Conservation (phyloP, 2,113 vertebrate genomes). For the Ameiurus melas region DNA sequence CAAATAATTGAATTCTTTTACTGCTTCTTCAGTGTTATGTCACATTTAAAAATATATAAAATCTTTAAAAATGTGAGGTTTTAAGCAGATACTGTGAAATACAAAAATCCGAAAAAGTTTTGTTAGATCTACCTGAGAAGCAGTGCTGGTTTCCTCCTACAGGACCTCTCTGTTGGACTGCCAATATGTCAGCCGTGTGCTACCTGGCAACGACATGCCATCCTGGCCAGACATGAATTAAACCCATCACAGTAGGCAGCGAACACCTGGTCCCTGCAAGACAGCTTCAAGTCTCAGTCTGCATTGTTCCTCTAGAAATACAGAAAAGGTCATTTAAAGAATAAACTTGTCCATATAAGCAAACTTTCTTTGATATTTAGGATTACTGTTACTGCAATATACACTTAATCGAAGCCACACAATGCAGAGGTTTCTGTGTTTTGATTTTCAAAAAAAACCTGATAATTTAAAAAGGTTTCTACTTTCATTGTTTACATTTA, state of each 20-base stretch:
- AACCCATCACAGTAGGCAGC: conserved; percentile 43
- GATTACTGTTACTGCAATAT: not conserved
- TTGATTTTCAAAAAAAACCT: not conserved
- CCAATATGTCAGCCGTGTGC: conserved; percentile 52
- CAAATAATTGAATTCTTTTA: not conserved
- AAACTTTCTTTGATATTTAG: not conserved
- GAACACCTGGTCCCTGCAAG: conserved; percentile 50
- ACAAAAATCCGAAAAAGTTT: not conserved
- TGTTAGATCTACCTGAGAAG: conserved; percentile 26
- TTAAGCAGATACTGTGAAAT: not conserved
- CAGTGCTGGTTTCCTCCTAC: conserved; percentile 19
- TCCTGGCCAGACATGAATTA: conserved; percentile 57
- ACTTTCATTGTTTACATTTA: not conserved
- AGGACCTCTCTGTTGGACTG: conserved; percentile 40
- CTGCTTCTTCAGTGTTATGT: not conserved
- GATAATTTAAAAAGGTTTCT: not conserved
- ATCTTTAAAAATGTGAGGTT: not conserved
- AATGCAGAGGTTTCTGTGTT: not conserved
- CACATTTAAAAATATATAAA: not conserved
- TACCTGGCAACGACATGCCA: conserved; percentile 47
- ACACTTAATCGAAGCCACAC: not conserved
- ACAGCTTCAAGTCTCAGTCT: conserved; percentile 33
- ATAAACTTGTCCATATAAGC: not conserved
- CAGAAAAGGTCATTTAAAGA: not conserved
- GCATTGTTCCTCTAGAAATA: conserved; percentile 33